These are phyloP conservation scores for Gymnoscopelus braueri DNA, from an alignment of 2,797 vertebrate species.

Conservation along the genomic window DNA sequence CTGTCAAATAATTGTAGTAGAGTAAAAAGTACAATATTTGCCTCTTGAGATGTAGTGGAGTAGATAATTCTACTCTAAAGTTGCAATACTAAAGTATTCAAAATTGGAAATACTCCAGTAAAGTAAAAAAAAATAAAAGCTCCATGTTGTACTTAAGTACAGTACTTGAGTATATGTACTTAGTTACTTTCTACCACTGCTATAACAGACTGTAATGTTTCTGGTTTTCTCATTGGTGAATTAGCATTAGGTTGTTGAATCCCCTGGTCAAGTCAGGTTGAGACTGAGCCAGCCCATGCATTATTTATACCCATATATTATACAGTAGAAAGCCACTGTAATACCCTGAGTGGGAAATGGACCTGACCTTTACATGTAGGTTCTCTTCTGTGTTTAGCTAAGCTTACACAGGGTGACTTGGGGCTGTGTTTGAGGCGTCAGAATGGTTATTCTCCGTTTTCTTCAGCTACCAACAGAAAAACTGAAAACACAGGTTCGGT, in stretches of 20 bases:
- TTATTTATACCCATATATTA: slow-evolving; percentile 45
- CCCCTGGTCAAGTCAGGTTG: slow-evolving; percentile 33
- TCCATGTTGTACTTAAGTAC: too few relatives aligned
- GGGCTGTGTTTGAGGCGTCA: not conserved
- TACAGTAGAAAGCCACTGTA: slow-evolving; percentile 39
- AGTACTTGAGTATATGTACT: too few relatives aligned
- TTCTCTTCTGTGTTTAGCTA: slow-evolving; percentile 25
- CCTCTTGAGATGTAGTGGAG: too few relatives aligned
- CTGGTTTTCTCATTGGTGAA: not conserved
- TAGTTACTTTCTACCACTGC: too few relatives aligned
- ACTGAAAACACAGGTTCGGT: too few relatives aligned
- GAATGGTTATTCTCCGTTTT: not conserved
- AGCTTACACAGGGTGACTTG: not conserved
- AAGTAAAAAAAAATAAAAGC: too few relatives aligned
- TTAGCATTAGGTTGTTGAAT: slow-evolving; percentile 35
- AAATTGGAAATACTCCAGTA: too few relatives aligned
- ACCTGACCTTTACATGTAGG: slow-evolving; percentile 32
- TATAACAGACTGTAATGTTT: not conserved
- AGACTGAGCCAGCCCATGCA: slow-evolving; percentile 25
- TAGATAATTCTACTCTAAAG: too few relatives aligned
- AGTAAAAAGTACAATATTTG: too few relatives aligned
- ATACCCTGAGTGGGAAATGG: slow-evolving; percentile 30
- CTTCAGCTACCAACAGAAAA: too few relatives aligned
- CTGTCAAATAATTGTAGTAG: too few relatives aligned
- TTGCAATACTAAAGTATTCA: too few relatives aligned